Conservation (phyloP, 2,888 invertebrate genomes). For the Rotaria macrura region DNA sequence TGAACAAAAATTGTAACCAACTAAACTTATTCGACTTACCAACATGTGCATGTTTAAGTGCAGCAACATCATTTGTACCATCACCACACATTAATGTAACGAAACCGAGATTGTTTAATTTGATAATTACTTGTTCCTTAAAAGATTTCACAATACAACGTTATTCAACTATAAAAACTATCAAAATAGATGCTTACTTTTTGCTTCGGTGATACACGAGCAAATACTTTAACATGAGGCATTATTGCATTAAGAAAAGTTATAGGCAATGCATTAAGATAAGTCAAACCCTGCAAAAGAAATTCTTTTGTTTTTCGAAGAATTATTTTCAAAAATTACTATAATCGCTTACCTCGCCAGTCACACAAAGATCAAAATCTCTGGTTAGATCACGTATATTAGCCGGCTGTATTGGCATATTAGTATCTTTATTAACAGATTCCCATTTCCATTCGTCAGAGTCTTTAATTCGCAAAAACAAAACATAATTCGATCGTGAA, state of each 20-base stretch:
- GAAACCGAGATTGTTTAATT: slow-evolving; percentile 57
- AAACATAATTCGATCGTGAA: neutral
- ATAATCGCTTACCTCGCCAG: slow-evolving; percentile 64
- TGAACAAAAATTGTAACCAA: neutral
- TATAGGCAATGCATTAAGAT: slow-evolving; percentile 50
- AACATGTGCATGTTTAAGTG: slow-evolving; percentile 35
- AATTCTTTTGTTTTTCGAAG: too few species aligned
- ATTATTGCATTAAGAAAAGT: slow-evolving; percentile 57
- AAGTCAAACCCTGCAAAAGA: slow-evolving; percentile 57
- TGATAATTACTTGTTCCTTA: slow-evolving; percentile 73
- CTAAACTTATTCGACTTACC: slow-evolving; percentile 39
- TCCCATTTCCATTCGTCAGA: slow-evolving; percentile 48
- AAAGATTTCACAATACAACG: neutral
- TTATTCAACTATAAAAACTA: slow-evolving; percentile 1
- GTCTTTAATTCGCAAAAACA: neutral
- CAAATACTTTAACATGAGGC: slow-evolving; percentile 79
- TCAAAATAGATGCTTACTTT: slow-evolving; percentile 54
- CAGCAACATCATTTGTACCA: slow-evolving; percentile 96
- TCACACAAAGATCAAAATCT: slow-evolving; percentile 76
- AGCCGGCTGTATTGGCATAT: slow-evolving; percentile 36
- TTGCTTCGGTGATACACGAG: slow-evolving; percentile 94
- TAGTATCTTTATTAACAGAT: slow-evolving; percentile 50
- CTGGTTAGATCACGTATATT: slow-evolving; percentile 35
- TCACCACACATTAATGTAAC: slow-evolving; percentile 96
- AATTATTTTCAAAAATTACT: too few species aligned